phyloP scores from a whole-genome alignment of 35 echinoderm and acorn worm genomes.

The Eucidaris tribuloides region DNA sequence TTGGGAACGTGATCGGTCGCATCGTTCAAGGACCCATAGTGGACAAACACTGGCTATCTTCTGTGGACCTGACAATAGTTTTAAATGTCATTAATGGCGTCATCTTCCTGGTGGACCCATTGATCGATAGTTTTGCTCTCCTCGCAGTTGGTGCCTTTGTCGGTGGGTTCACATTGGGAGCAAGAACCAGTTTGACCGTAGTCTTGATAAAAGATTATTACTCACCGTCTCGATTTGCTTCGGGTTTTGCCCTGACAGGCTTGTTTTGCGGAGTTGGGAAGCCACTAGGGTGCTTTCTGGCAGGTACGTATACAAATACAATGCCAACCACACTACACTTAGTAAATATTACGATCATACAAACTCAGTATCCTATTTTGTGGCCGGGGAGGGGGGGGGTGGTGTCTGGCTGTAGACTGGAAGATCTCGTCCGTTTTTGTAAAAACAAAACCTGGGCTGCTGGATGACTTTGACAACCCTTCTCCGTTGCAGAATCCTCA shows the following conservation, averaged over 20 bases:
- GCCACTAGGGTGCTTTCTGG: neutral
- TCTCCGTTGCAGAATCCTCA: too few species aligned
- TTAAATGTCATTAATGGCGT: neutral
- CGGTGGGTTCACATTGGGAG: neutral
- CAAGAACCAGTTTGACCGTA: neutral
- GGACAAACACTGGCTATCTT: neutral
- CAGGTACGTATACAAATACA: too few species aligned
- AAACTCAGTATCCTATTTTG: too few species aligned
- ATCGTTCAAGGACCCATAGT: constrained; percentile 16
- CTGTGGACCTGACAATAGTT: neutral
- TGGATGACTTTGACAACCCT: too few species aligned
- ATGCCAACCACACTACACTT: too few species aligned
- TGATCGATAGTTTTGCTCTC: neutral
- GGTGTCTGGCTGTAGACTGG: too few species aligned
- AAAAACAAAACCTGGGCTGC: too few species aligned
- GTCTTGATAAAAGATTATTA: neutral
- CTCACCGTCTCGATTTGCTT: neutral
- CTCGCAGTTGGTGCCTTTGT: neutral
- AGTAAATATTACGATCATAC: too few species aligned
- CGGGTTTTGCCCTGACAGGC: neutral
- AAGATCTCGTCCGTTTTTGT: too few species aligned
- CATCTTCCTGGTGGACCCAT: neutral
- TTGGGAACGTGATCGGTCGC: constrained; percentile 27
- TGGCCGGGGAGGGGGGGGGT: too few species aligned
- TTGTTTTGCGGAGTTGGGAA: neutral